Evolutionary conservation across 2,888 invertebrate species (phyloP).

Genomic region (Pedicia rivosa): DNA sequence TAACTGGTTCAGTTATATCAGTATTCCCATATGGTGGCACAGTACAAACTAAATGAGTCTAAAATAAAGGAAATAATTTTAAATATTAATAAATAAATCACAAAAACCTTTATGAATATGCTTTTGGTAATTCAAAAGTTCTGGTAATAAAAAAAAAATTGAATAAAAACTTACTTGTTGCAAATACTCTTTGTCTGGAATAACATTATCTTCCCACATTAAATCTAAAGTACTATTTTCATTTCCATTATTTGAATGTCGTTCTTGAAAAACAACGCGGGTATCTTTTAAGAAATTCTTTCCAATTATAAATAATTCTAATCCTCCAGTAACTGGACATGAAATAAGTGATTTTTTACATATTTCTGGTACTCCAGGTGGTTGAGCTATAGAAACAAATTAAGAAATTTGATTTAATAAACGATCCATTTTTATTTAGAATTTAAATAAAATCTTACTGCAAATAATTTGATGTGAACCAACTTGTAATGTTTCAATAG

Average conservation of each 20-base stretch:
- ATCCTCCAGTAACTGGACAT: conserved; percentile 62
- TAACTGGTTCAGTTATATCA: conserved; percentile 48
- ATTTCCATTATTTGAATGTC: conserved; percentile 19
- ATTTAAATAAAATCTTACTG: conserved; percentile 45
- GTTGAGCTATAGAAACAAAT: conserved; percentile 48
- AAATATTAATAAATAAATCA: conserved; percentile 2
- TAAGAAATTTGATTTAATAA: conserved; percentile 1
- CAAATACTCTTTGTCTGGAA: conserved; percentile 75
- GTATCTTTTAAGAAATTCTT: conserved; percentile 89
- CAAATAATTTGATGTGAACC: conserved; percentile 85
- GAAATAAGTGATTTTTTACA: conserved; percentile 75
- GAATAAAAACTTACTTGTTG: conserved; percentile 69
- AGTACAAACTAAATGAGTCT: conserved; percentile 78
- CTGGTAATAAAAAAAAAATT: too few relatives aligned
- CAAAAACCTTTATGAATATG: too few relatives aligned
- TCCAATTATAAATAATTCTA: conserved; percentile 75
- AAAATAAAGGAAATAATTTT: conserved; percentile 17
- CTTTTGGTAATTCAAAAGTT: too few relatives aligned
- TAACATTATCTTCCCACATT: conserved; percentile 66
- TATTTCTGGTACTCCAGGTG: conserved; percentile 83
- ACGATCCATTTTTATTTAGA: background rate
- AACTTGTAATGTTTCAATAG: conserved; percentile 68
- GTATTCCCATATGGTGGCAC: conserved; percentile 60
- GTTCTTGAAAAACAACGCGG: conserved; percentile 57
- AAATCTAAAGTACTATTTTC: conserved; percentile 27